These are phyloP conservation scores for Dione vanillae DNA, from an alignment of 2,888 invertebrate genomes.

Conservation along the genomic window DNA sequence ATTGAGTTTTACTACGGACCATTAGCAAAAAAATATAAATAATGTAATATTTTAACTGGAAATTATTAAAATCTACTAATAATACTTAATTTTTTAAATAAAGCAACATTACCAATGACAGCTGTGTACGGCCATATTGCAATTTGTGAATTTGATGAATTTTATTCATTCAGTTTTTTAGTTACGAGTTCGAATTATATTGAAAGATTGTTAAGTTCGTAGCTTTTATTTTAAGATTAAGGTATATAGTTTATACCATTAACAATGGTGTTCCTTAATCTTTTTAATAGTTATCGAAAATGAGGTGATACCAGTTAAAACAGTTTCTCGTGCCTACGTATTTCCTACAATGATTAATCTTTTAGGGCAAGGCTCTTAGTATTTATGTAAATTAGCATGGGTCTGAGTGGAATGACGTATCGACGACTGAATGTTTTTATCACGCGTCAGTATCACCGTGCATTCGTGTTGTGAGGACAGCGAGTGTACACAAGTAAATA, in stretches of 20 bases:
- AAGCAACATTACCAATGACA: constrained; percentile 57
- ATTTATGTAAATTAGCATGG: constrained; percentile 77
- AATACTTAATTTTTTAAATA: constrained; percentile 40
- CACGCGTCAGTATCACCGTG: constrained; percentile 61
- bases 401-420: constrained; percentile 66
- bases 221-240: background rate
- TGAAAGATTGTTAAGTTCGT: constrained; percentile 11
- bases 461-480: constrained; percentile 55
- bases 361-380: constrained; percentile 76
- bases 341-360: constrained; percentile 76
- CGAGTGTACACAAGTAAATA: constrained; percentile 48
- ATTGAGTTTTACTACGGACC: too few relatives aligned
- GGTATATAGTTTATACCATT: background rate
- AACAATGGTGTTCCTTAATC: constrained; percentile 10
- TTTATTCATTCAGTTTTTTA: constrained; percentile 48
- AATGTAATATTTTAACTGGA: background rate
- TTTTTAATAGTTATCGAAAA: constrained; percentile 41
- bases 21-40: too few relatives aligned
- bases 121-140: constrained; percentile 71
- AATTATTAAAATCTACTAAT: constrained; percentile 34
- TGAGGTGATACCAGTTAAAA: constrained; percentile 67
- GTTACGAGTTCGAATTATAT: constrained; percentile 40
- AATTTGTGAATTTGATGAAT: constrained; percentile 58
- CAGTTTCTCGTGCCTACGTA: constrained; percentile 76
- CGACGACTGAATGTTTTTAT: constrained; percentile 65